Evolutionary conservation across 1,140 invertebrate species (phyloP).

Genomic region (Mycetomoellerius zeteki): DNA sequence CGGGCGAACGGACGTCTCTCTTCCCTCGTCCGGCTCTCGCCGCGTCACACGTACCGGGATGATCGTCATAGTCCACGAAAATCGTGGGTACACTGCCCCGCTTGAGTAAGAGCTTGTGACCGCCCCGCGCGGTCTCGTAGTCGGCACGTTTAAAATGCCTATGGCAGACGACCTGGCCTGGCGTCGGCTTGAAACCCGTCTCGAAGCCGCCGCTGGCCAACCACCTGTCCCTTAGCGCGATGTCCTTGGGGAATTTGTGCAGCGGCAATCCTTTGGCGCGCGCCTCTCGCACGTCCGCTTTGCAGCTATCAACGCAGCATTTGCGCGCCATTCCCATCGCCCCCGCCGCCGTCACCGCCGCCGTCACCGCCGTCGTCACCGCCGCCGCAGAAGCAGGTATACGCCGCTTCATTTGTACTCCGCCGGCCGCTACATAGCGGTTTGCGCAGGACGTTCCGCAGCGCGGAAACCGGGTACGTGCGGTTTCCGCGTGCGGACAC

Average conservation of each 20-base stretch:
- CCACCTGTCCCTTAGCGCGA: slow-evolving; percentile 85
- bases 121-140: slow-evolving; percentile 88
- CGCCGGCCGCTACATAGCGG: slow-evolving; percentile 72
- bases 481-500: slow-evolving; percentile 29
- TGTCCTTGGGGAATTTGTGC: slow-evolving; percentile 88
- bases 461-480: slow-evolving; percentile 28
- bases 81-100: slow-evolving; percentile 87
- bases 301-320: slow-evolving; percentile 84
- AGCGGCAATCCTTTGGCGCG: slow-evolving; percentile 87
- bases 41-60: slow-evolving; percentile 75
- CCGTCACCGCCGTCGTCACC: slow-evolving; percentile 65
- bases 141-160: slow-evolving; percentile 89
- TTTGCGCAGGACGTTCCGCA: slow-evolving; percentile 28
- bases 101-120: slow-evolving; percentile 88
- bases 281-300: slow-evolving; percentile 79
- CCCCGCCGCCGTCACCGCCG: slow-evolving; percentile 57
- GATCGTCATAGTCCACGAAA: slow-evolving; percentile 83
- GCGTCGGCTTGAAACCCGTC: slow-evolving; percentile 86
- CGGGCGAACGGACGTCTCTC: background rate
- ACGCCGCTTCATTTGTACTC: slow-evolving; percentile 66
- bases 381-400: slow-evolving; percentile 45
- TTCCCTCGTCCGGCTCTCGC: background rate
- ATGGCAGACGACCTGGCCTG: slow-evolving; percentile 89
- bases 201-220: slow-evolving; percentile 86
- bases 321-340: slow-evolving; percentile 83